Evolutionary conservation across 2,888 invertebrate species (phyloP), one percentile per base, ranked within the genome.

Genomic region (Loripinus fragilis): DNA sequence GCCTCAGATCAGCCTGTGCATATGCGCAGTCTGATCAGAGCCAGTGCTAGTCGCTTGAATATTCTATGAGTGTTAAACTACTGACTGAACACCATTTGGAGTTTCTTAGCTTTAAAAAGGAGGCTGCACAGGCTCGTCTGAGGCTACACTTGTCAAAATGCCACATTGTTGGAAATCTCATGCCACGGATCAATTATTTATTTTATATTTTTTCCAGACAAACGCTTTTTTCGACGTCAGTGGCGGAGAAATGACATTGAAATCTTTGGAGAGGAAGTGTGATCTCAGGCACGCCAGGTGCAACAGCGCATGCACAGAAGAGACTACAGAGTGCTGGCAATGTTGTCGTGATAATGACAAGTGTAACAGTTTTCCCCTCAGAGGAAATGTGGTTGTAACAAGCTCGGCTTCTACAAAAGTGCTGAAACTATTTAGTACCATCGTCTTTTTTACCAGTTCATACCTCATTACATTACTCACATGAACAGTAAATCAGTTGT

Each of bases 261-360:
- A 68, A 35, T 3, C n/a, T 20, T 38, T 82, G 1, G 68, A 82
- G 42, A 68, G 82, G 15, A 68, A 55, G 28, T 82, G 82, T 48
- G 71, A 41, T 10, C 50, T 64, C 2, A 82, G 78, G 60, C 78
- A 82, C 69, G 45, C 76, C 65, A 65, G 41, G 48, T 82, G 82
- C 38, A 72, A 82, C 76, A 82, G 79, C 69, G 74, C 67, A 45
- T 82, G 82, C 71, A 71, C 82, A 45, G 74, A 79, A 20, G 71
- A 74, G 8, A 66, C 74, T 20, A 25, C 74, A 7, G 28, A 41
- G 7, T 82, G 82, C 41, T 82, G 77, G 76, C 55, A 74, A 48
- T 82, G 82, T 48, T 82, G 82, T 45, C 33, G 64, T 23, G 82
- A 82, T 69, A 45, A 66, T 66, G 70, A 74, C 82, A 78, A 76